Evolutionary conservation across 2,797 vertebrate species (phyloP).

Genomic region (Sardinella longiceps): DNA sequence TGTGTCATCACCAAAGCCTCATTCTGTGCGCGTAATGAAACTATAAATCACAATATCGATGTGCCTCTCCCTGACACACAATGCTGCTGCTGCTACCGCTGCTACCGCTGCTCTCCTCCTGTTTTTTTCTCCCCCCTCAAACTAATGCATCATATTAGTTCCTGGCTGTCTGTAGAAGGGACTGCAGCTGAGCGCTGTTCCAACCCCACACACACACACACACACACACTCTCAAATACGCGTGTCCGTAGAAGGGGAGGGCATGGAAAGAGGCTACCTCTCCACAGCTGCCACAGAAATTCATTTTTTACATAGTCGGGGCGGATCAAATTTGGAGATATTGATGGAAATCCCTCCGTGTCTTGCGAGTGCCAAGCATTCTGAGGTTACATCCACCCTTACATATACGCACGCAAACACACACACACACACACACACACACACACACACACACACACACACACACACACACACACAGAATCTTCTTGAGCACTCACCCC

Average conservation of each 20-base stretch:
- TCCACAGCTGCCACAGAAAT: neutral
- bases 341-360: constrained; percentile 5
- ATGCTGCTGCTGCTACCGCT: too few species aligned
- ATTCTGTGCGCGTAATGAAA: constrained; percentile 51
- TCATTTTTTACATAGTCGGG: neutral
- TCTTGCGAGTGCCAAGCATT: neutral
- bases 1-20: constrained; percentile 46
- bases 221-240: neutral
- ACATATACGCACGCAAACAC: neutral
- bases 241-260: neutral
- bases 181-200: neutral
- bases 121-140: neutral
- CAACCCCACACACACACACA: neutral
- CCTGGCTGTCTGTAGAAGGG: constrained; percentile 10
- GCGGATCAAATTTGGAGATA: neutral
- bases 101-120: neutral
- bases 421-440: too few species aligned
- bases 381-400: neutral
- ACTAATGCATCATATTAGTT: constrained; percentile 39
- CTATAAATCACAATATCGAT: constrained; percentile 44
- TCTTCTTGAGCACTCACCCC: neutral
- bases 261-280: neutral
- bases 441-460: too few species aligned
- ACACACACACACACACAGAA: too few species aligned
- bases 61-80: constrained; percentile 15